Base-by-base conservation (phyloP, 2,797 vertebrate species). In the Ctenopoma kingsleyae region DNA sequence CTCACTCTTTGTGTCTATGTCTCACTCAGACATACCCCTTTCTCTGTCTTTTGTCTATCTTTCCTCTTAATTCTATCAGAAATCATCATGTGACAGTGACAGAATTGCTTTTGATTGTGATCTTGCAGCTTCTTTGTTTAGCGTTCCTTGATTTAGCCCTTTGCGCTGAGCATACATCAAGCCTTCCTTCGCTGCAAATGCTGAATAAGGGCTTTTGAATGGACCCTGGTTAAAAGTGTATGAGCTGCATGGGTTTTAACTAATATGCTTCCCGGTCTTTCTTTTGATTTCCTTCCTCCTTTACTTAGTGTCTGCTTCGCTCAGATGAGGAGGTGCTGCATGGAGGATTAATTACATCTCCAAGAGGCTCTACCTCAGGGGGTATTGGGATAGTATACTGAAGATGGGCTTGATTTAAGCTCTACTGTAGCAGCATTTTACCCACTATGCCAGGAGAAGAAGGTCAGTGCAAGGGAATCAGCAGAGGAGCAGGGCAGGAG, bases 281-380 rank as follows among this genome's bases (percentile, higher is more conserved):
- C 55, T 61, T 82, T 71, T 60, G 43, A 71, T 69, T 81, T 69
- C 56, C 41, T 35, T 66, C 56, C 63, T 69, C 62, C 56, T 74
- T 78, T 50, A 68, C 40, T 69, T 27, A 12, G 22, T 50, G 38
- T 60, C 53, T 74, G 53, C 72, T 70, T 81, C 47, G 32, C 70
- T 71, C 49, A 74, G 55, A 81, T 85, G 71, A 51, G 60, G 58
- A 71, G 47, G 71, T 76, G 64, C 74, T 66, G 59, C 54, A 16
- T 55, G 76, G 83, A 82, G 69, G 84, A 93, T 94, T 92, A 90
- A 92, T 93, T 89, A 84, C 71, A 67, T 84, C 81, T 91, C 80
- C 86, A 88, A 85, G 74, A 74, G 75, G 74, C 78, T 62, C 38
- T 76, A 67, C 84, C 85, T 89, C 61, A 1, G 70, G 83, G 85